Evolutionary conservation across 2,888 invertebrate species (phyloP), one percentile per base, ranked within the genome.

Genomic region (Caenorhabditis sp.): DNA sequence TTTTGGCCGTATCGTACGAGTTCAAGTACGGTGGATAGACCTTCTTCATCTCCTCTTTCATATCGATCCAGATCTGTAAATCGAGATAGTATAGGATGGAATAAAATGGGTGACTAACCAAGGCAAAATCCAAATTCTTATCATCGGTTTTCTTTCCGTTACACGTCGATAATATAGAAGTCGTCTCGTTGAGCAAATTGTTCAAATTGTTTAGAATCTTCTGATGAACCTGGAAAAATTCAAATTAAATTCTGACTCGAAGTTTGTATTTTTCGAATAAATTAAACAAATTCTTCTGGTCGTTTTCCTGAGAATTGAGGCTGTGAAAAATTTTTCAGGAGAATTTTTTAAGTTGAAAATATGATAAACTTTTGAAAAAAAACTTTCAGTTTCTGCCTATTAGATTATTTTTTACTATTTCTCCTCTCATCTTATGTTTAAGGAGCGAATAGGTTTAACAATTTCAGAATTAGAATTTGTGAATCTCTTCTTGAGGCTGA

Each of bases 1-100:
- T 94, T 90, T 95, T 95, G 89, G 95, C 95, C 89, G 94, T 94
- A 89, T 97, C 97, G 89, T 96, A 97, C 90, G 94, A 97, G 90
- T 99, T 99, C 65, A 99, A 93, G 90, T 95, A 99, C 23, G 96
- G 95, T 75, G 97, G 97, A 90, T 99, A 99, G 0, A 95, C 94
- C 89, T 65, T 74, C 23, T 66, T 65, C 63, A 81, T 57, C 21
- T 77, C 80, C 8, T 68, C 64, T 38, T 70, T 73, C 53, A 69
- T 63, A 20, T 93, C 92, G 63, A 94, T 91, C 88, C 96, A 93
- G 83, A 96, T 92, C 87, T 93, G 92, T n/a, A n/a, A n/a, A 36
- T 12, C 36, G 10, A 56, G 12, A 12, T 1, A 58, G 4, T 53
- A 7, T 31, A 7, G 23, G 21, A 10, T 21, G 43, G 43, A 53